Evolutionary conservation across 2,797 vertebrate species (phyloP), one percentile per base, ranked within the genome.

Genomic region (Pteronotus mesoamericanus): DNA sequence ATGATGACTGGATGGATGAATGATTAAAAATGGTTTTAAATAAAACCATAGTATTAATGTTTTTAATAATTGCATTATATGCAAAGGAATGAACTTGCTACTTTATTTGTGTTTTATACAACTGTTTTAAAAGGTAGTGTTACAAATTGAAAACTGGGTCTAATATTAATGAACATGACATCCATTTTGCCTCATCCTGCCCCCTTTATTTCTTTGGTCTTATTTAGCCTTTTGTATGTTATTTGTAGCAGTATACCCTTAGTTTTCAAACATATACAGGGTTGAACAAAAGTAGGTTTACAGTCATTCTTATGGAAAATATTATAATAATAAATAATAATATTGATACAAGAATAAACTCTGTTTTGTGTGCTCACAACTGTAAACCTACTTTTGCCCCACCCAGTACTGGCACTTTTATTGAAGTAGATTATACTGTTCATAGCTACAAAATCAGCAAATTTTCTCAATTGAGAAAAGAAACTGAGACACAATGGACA

Each of bases 121-220:
- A 96, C 51, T 91, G 19, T n/a, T 98, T 98, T 96, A 83, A 93
- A 96, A 96, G 94, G 69, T 95, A 78, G 80, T 90, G 86, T 89
- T 87, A 82, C 92, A 97, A 95, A 9, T 92, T 29, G 14, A 80
- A 87, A 86, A 44, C 61, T 61, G 61, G 71, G 79, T 91, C 89
- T 97, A 95, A 34, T 53, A 21, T 91, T 97, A 80, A 66, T 95
- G 34, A 72, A 51, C 86, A 11, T 71, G 79, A 90, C 69, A 88
- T 37, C 0, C n/a, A 53, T 78, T 96, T 95, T 24, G n/a, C 39
- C 22, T 97, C 85, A 55, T 86, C 97, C 85, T 75, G 69, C 32
- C 44, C 77, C 44, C 48, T 96, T 14, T 53, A 69, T 26, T 29
- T n/a, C 51, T 89, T 93, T 96, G 44, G 6, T 95, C 34, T n/a